Conservation (phyloP, 2,797 vertebrate species). For the Crenuchus spilurus region DNA sequence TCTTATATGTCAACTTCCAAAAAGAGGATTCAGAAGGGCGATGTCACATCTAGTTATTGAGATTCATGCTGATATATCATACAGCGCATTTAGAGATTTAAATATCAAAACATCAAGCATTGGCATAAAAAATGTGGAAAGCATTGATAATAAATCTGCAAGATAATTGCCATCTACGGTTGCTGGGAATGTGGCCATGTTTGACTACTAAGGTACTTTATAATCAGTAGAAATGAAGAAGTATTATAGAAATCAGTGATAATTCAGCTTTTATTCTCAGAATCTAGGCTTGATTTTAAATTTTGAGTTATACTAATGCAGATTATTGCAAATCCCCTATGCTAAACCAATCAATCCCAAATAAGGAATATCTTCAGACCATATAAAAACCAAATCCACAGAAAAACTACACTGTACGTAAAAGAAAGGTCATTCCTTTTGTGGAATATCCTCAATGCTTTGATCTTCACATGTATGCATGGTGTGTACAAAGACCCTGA, state of each 20-base stretch:
- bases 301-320: neutral
- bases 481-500: constrained; percentile 17
- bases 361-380: constrained; percentile 17
- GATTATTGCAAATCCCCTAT: neutral
- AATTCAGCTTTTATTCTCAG: neutral
- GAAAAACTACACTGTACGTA: constrained; percentile 2
- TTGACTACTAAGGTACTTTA: neutral
- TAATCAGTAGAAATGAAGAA: neutral
- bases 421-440: constrained; percentile 18
- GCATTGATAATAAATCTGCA: neutral
- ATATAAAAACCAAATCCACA: constrained; percentile 11
- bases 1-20: too few species aligned
- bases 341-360: constrained; percentile 8
- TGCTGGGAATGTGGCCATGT: neutral
- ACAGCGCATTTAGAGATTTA: neutral
- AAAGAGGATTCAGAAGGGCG: too few species aligned
- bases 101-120: neutral
- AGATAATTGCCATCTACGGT: neutral
- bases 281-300: neutral
- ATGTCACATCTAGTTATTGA: too few species aligned
- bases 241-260: neutral
- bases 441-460: constrained; percentile 19
- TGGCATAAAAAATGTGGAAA: neutral
- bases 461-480: constrained; percentile 29
- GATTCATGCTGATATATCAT: too few species aligned